Base-by-base conservation (phyloP, 2,888 invertebrate species). In the Coleophora deauratella region DNA sequence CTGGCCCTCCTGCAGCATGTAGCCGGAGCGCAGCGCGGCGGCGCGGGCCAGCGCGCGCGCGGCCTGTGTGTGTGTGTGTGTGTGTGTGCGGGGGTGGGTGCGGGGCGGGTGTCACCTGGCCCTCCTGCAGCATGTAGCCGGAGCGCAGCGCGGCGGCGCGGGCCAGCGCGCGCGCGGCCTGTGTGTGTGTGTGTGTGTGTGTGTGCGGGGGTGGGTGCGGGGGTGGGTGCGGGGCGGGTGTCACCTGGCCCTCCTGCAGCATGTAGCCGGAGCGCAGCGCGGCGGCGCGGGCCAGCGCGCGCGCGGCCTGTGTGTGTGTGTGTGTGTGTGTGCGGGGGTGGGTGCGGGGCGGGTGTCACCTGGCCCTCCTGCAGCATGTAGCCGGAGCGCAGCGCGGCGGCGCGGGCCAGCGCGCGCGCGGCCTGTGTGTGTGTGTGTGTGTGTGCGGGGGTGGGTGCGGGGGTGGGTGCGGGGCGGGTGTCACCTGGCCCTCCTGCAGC, bases 11-110 rank as follows among this genome's bases (percentile, higher is more conserved):
- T 80, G 81, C 43, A 99, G 88, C 91, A 94, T 91, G 79, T 91
- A 99, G n/a, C 99, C 99, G 3, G 98, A 98, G 53, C 67, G 50
- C 39, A 98, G 84, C 1, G 97, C 97, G 9, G 98, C 97, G 9
- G 96, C 96, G 68, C 93, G 91, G 88, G 94, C 95, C 88, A 99
- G 91, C 87, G 98, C 93, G 43, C 90, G 57, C 8, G 98, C 97
- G 9, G 28, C 28, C 28, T 28, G 9, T 28, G n/a, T n/a, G n/a
- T n/a, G n/a, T n/a, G n/a, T n/a, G n/a, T n/a, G n/a, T n/a, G n/a
- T n/a, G n/a, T n/a, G n/a, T n/a, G n/a, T n/a, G 81, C 43, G 99
- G 88, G 91, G n/a, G n/a, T n/a, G n/a, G n/a, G n/a, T n/a, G n/a
- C n/a, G n/a, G n/a, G n/a, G n/a, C n/a, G n/a, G n/a, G n/a, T n/a